Evolutionary conservation across 2,888 invertebrate species (phyloP).

Genomic region (Lacanobia oleracea): DNA sequence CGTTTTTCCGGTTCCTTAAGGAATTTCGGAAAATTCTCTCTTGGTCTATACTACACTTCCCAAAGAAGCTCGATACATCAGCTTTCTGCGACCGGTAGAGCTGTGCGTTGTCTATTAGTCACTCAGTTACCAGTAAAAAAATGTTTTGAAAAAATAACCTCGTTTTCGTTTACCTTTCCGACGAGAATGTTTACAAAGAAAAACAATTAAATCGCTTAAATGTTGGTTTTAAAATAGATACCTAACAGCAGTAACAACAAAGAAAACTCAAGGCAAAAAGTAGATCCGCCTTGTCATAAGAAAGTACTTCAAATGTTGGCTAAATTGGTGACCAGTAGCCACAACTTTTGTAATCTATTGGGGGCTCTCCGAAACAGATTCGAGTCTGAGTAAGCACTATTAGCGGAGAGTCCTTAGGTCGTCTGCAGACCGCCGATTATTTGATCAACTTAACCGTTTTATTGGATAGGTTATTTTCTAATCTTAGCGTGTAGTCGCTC

Average conservation of each 20-base stretch:
- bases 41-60: too few relatives aligned
- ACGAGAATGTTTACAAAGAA: too few relatives aligned
- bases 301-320: conserved; percentile 3
- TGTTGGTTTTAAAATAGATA: too few relatives aligned
- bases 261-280: not conserved
- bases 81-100: too few relatives aligned
- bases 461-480: not conserved
- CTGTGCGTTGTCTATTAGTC: too few relatives aligned
- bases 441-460: not conserved
- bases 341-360: conserved; percentile 36
- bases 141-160: too few relatives aligned
- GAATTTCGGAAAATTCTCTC: too few relatives aligned
- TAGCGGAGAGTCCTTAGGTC: not conserved
- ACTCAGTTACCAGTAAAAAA: too few relatives aligned
- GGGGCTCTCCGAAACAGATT: conserved; percentile 24
- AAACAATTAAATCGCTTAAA: too few relatives aligned
- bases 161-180: too few relatives aligned
- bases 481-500: not conserved
- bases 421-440: not conserved
- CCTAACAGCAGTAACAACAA: not conserved
- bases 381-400: conserved; percentile 39
- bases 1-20: too few relatives aligned
- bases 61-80: too few relatives aligned
- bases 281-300: not conserved
- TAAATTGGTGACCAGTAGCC: conserved; percentile 8